Evolutionary conservation across 2,113 vertebrate genomes (phyloP).

Genomic region (Caranx melampygus): DNA sequence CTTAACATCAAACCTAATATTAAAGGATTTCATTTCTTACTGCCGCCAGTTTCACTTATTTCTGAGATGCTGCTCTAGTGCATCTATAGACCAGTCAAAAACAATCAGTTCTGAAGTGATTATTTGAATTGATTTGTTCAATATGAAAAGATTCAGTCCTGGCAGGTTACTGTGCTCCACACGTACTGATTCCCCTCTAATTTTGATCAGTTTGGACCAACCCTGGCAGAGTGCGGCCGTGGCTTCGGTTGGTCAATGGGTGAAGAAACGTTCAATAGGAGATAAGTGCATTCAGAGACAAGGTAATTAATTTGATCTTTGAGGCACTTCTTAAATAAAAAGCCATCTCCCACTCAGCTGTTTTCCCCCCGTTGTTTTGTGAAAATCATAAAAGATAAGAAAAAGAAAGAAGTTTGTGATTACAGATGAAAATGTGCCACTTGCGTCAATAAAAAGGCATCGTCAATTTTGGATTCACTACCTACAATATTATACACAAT

Average conservation of each 20-base stretch:
- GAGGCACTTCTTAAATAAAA: conserved; percentile 89
- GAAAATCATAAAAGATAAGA: conserved; percentile 63
- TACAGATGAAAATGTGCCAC: conserved; percentile 82
- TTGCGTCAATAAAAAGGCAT: conserved; percentile 90
- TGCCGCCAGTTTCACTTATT: background rate
- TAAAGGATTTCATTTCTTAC: background rate
- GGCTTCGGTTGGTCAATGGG: background rate
- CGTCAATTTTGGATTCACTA: conserved; percentile 82
- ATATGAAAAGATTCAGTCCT: conserved; percentile 1
- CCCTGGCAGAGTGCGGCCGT: background rate
- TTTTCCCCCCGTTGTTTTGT: conserved; percentile 18
- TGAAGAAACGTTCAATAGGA: conserved; percentile 35
- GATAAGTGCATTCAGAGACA: conserved; percentile 74
- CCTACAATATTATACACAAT: conserved; percentile 79
- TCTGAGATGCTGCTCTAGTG: conserved; percentile 16
- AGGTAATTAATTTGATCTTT: conserved; percentile 71
- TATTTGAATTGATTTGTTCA: background rate
- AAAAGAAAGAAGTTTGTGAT: conserved; percentile 58
- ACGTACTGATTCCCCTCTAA: background rate
- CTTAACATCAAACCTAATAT: background rate
- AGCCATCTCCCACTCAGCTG: conserved; percentile 47
- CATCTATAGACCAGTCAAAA: background rate
- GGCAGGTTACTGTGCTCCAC: conserved; percentile 8
- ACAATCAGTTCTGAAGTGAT: background rate
- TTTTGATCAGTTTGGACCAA: conserved; percentile 5